These are phyloP conservation scores for Sciurus niger DNA, from an alignment of 2,113 vertebrate species.

Conservation along the genomic window DNA sequence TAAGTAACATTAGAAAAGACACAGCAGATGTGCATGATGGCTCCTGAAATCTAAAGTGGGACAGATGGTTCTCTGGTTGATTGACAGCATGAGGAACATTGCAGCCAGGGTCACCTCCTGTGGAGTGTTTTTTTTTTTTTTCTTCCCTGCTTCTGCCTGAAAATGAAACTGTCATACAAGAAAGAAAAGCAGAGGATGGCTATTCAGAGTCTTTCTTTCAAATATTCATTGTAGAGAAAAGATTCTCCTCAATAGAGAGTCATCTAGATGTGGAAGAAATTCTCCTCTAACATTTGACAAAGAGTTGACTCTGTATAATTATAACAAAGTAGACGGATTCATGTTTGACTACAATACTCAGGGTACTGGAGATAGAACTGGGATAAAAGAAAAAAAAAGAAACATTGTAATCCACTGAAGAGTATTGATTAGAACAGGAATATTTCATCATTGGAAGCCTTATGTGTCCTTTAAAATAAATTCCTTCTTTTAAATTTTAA, in stretches of 20 bases:
- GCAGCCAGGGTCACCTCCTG: conserved; percentile 57
- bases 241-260: conserved; percentile 20
- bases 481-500: neutral
- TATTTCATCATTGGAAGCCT: neutral
- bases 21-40: conserved; percentile 76
- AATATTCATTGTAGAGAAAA: conserved; percentile 39
- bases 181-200: conserved; percentile 41
- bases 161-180: conserved; percentile 62
- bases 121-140: neutral
- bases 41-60: conserved; percentile 71
- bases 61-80: conserved; percentile 71
- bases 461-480: conserved; percentile 46
- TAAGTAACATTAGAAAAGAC: conserved; percentile 68
- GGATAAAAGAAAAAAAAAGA: conserved; percentile 61
- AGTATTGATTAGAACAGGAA: neutral
- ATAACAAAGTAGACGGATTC: neutral
- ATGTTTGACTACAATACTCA: neutral
- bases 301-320: neutral
- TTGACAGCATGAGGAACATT: conserved; percentile 51
- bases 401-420: neutral
- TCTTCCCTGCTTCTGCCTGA: conserved; percentile 3
- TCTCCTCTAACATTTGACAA: conserved; percentile 15
- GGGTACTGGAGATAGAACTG: neutral
- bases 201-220: conserved; percentile 61
- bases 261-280: neutral